Evolutionary conservation across 2,888 invertebrate genomes (phyloP), one percentile per base, ranked within the genome.

Genomic region (Artemia sinica): DNA sequence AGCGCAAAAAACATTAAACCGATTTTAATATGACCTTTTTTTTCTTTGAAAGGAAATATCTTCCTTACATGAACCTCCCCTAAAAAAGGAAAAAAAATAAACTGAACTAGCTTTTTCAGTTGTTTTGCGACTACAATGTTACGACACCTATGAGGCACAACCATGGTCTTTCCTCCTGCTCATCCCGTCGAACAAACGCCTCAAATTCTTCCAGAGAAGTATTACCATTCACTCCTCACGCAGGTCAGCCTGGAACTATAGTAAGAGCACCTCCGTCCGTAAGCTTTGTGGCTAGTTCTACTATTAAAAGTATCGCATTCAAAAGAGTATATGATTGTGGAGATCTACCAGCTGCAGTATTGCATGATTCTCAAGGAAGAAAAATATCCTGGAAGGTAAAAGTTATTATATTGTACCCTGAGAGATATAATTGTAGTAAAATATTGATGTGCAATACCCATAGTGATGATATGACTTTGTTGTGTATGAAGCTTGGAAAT

Each of bases 311-410:
- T 10, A 2, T 58, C 8, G 63, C 63, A 28, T 58, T 58, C 28
- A 58, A 10, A 58, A n/a, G 63, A 8, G 63, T 58, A 18, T 58
- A 58, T 28, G 63, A 58, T 28, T 58, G 63, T 58, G 63, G 63
- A 28, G 63, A 58, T 58, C 63, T 58, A 18, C 63, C 63, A 8
- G 63, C 63, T 18, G 28, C 63, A 58, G 63, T 58, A 10, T 10
- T 58, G n/a, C 63, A 58, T 28, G 63, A 58, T 10, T 18, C 63
- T 58, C 63, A 58, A 28, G 63, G 63, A 58, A 58, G 63, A 28
- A 58, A 58, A 10, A 58, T 58, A 10, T 58, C 63, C 9, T 58
- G 63, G 63, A 58, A 58, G 28, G 63, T 58, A 58, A 58, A 28
- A 41, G 6, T 41, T 41, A 41, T 41, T 41, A 3, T 41, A 41